Evolutionary conservation across 2,888 invertebrate species (phyloP).

Genomic region (Drosophila kuntzei): DNA sequence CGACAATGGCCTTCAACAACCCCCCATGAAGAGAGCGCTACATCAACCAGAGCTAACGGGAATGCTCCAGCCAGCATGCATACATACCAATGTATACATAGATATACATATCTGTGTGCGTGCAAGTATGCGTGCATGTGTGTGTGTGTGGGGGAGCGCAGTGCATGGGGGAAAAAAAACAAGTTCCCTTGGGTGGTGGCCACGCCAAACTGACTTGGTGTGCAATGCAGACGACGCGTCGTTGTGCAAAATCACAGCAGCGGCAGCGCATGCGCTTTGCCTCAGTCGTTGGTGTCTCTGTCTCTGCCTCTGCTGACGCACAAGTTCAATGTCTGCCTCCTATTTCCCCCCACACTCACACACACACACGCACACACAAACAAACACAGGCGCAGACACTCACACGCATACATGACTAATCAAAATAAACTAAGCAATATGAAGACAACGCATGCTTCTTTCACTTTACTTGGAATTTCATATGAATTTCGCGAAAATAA

Average conservation of each 20-base stretch:
- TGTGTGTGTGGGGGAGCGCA: conserved; percentile 43
- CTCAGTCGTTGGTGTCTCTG: conserved; percentile 8
- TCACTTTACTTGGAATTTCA: conserved; percentile 63
- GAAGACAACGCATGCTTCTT: conserved; percentile 53
- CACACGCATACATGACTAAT: conserved; percentile 52
- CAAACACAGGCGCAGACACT: conserved; percentile 4
- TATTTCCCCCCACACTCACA: not conserved
- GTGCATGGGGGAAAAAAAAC: conserved; percentile 69
- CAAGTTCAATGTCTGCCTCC: conserved; percentile 59
- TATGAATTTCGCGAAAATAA: conserved; percentile 70
- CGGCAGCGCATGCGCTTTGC: conserved; percentile 59
- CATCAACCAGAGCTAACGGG: conserved; percentile 54
- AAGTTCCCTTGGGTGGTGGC: conserved; percentile 72
- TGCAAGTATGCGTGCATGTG: conserved; percentile 5
- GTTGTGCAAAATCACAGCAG: conserved; percentile 46
- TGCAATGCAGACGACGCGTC: conserved; percentile 32
- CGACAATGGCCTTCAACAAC: conserved; percentile 76
- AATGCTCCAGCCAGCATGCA: conserved; percentile 51
- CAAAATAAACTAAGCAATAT: conserved; percentile 42
- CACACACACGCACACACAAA: conserved; percentile 4
- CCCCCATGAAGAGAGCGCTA: conserved; percentile 71
- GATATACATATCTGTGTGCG: conserved; percentile 1
- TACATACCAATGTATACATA: conserved; percentile 7
- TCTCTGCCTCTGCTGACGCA: conserved; percentile 42
- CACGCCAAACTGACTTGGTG: conserved; percentile 34